phyloP scores from a whole-genome alignment of 1,140 invertebrate genomes.

The Orius laevigatus region DNA sequence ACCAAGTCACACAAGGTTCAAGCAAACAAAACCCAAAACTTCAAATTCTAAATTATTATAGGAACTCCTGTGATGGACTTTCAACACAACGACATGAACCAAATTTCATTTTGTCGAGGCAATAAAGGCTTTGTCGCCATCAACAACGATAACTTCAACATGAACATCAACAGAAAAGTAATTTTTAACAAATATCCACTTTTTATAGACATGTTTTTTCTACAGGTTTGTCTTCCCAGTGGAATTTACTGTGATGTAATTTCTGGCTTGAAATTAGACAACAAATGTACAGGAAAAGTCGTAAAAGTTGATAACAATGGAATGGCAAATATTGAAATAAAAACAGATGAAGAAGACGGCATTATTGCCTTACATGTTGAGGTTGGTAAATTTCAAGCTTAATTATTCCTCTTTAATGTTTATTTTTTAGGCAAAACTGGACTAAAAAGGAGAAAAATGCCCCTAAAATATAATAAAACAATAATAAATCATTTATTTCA shows the following conservation, averaged over 20 bases:
- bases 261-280: slow-evolving; percentile 43
- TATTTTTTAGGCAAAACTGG: too few species aligned
- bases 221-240: slow-evolving; percentile 50
- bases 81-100: slow-evolving; percentile 57
- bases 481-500: too few species aligned
- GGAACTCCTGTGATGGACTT: slow-evolving; percentile 38
- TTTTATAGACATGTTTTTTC: not conserved
- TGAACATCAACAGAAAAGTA: slow-evolving; percentile 36
- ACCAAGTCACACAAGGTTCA: slow-evolving; percentile 38
- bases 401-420: too few species aligned
- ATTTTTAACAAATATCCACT: not conserved
- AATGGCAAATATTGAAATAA: slow-evolving; percentile 42
- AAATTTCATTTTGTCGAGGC: slow-evolving; percentile 60
- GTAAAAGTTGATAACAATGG: slow-evolving; percentile 47
- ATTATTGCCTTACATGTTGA: slow-evolving; percentile 63
- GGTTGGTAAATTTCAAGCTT: slow-evolving; percentile 13
- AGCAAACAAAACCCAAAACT: not conserved
- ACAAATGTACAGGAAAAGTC: slow-evolving; percentile 50
- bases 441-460: too few species aligned
- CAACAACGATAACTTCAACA: slow-evolving; percentile 40
- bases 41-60: slow-evolving; percentile 8
- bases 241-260: slow-evolving; percentile 79
- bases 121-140: slow-evolving; percentile 54
- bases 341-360: slow-evolving; percentile 42
- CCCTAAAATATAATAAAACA: too few species aligned